Percentiles rank a stretch among this genome's conserved stretches.
These are phyloP conservation scores for Eristalis intricaria DNA, from an alignment of 2,888 invertebrate genomes.

Conservation along the genomic window DNA sequence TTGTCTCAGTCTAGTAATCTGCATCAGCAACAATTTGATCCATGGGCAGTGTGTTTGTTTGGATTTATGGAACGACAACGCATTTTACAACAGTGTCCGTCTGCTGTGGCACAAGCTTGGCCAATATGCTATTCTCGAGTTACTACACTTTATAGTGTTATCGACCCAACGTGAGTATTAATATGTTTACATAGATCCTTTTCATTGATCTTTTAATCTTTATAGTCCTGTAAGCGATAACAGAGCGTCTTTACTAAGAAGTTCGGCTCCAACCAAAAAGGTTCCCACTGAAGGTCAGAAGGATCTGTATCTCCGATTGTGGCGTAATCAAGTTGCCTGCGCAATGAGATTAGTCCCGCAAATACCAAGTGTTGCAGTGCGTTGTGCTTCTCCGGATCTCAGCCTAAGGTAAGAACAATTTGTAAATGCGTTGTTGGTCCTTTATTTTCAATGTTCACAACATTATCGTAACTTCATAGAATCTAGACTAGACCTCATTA, in stretches of 20 bases:
- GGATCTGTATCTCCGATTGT: slow-evolving; percentile 97
- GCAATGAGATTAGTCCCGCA: slow-evolving; percentile 98
- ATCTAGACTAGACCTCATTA: slow-evolving; percentile 21
- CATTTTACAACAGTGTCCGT: slow-evolving; percentile 91
- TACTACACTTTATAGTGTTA: slow-evolving; percentile 94
- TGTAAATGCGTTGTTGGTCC: slow-evolving; percentile 4
- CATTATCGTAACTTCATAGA: slow-evolving; percentile 48
- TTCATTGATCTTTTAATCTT: too few species aligned
- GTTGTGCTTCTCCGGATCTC: slow-evolving; percentile 96
- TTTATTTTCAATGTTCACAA: slow-evolving; percentile 46
- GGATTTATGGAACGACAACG: slow-evolving; percentile 93
- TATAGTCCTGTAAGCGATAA: slow-evolving; percentile 97
- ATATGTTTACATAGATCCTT: too few species aligned
- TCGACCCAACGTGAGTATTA: slow-evolving; percentile 93
- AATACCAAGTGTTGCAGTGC: slow-evolving; percentile 91
- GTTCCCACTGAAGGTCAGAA: slow-evolving; percentile 91
- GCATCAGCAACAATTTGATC: slow-evolving; percentile 85
- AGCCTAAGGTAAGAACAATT: slow-evolving; percentile 88
- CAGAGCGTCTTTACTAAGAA: slow-evolving; percentile 94
- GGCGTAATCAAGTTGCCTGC: slow-evolving; percentile 98
- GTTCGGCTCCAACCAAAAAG: slow-evolving; percentile 93
- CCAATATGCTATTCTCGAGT: slow-evolving; percentile 95
- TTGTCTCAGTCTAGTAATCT: slow-evolving; percentile 77
- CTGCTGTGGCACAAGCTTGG: slow-evolving; percentile 96
- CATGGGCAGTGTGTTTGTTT: slow-evolving; percentile 95